Evolutionary conservation across 2,888 invertebrate genomes (phyloP), one percentile per base, ranked within the genome.

Genomic region (Eurois occulta): DNA sequence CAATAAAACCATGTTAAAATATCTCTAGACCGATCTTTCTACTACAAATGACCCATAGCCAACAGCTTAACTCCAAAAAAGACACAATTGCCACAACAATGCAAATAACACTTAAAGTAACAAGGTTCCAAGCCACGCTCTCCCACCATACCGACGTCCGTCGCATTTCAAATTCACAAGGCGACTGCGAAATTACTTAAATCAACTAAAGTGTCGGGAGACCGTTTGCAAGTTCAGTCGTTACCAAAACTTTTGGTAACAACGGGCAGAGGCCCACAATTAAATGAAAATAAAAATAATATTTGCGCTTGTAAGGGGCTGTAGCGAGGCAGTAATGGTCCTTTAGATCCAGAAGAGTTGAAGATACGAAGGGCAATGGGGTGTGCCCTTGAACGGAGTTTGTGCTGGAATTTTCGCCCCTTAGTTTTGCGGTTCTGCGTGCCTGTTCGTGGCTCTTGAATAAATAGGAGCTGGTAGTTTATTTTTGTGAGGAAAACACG

Each of bases 261-360:
- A 78, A 76, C 52, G 75, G 48, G 60, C 11, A 32, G 28, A 58
- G 71, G 55, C 65, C 64, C 41, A 81, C 81, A 85, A 85, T 84
- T 85, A 85, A 75, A 84, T 72, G 77, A 81, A 83, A 84, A 81
- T 81, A 81, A 85, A 84, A 84, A 81, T 81, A 81, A 85, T 84
- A 84, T 84, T 77, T 77, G 75, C 75, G 46, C 76, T 76, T 76
- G 73, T 65, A 84, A 74, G 73, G 81, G 71, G 46, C 78, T 74
- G 67, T 72, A 72, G 72, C 55, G 80, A 74, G 65, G 38, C 66
- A 48, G 58, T 84, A 80, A 74, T 72, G 72, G 76, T 43, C 52
- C 73, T 75, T 71, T 68, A 65, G 64, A 74, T 65, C 60, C 62
- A 32, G 75, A 72, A 84, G 83, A 80, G 75, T 84, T 73, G 75